Evolutionary conservation across 2,113 vertebrate genomes (phyloP).

Genomic region (Pseudonaja textilis): DNA sequence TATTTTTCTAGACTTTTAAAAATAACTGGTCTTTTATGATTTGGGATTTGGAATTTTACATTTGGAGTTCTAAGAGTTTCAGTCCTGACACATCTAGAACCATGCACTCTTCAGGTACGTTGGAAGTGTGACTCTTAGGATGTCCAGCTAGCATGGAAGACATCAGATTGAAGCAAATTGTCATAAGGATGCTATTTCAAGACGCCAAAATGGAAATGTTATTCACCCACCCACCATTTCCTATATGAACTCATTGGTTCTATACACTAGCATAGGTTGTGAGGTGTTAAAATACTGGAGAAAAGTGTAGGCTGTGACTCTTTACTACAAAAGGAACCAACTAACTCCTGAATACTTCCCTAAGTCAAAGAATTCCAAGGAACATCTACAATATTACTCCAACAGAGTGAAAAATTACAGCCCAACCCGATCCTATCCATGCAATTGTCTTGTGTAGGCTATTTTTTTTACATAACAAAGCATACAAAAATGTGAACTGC

Average conservation of each 20-base stretch:
- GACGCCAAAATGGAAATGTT: neutral
- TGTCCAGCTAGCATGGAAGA: neutral
- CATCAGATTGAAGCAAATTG: neutral
- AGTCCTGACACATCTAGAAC: neutral
- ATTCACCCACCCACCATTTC: neutral
- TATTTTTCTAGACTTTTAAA: neutral
- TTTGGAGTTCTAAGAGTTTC: neutral
- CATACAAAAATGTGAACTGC: neutral
- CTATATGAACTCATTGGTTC: neutral
- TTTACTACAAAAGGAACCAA: neutral
- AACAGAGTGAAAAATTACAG: neutral
- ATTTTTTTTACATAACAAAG: neutral
- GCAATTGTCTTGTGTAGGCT: neutral
- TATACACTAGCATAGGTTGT: neutral
- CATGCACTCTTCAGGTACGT: neutral
- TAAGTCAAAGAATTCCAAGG: neutral
- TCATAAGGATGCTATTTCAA: neutral
- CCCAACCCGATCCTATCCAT: neutral
- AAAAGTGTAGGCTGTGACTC: neutral
- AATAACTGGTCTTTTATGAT: neutral
- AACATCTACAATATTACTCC: neutral
- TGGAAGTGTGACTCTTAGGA: neutral
- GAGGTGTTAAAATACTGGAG: neutral
- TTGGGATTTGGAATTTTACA: neutral
- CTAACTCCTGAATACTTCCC: neutral